Base-by-base conservation (phyloP, 2,797 vertebrate genomes). In the Selene dorsalis region DNA sequence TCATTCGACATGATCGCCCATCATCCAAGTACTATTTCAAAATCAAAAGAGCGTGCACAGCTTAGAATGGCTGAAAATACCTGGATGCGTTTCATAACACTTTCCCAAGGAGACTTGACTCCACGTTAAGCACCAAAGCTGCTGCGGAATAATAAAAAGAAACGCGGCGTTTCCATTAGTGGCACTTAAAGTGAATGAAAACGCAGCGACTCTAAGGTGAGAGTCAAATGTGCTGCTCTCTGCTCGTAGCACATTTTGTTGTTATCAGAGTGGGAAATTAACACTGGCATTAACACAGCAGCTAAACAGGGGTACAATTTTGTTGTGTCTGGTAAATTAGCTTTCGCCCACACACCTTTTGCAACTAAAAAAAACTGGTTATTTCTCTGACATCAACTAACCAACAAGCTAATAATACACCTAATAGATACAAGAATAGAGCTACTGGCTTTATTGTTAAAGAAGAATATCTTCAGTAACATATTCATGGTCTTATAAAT, bases 251-350 rank as follows among this genome's bases (percentile, higher is more conserved):
- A 65, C 1, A 2, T 35, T 35, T 4, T 32, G 3, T 30, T 30
- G 10, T 70, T 77, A 69, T 85, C 65, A 63, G 50, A 66, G 12
- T 8, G 43, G 35, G 22, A 56, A 80, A 85, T 65, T 24, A 48
- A 65, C 38, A 45, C n/a, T n/a, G 10, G 28, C 48, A 69, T 73
- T 60, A 79, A 56, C 39, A 47, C 61, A 16, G 41, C n/a, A 41
- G 76, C 68, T 18, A 74, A 75, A 80, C 14, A 20, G n/a, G 10
- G 28, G 50, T 17, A 12, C 1, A 6, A 9, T 65, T 14, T 20
- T 22, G 38, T 24, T 22, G 26, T 2, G 41, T 59, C 17, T 38
- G 56, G 3, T 76, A 16, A 71, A 79, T 65, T 13, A 20, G 24
- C 26, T 57, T 75, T 18, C 53, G n/a, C 18, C 18, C 18, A 30